Base-by-base conservation (phyloP, 2,888 invertebrate species). In the Leptinotarsa juncta region DNA sequence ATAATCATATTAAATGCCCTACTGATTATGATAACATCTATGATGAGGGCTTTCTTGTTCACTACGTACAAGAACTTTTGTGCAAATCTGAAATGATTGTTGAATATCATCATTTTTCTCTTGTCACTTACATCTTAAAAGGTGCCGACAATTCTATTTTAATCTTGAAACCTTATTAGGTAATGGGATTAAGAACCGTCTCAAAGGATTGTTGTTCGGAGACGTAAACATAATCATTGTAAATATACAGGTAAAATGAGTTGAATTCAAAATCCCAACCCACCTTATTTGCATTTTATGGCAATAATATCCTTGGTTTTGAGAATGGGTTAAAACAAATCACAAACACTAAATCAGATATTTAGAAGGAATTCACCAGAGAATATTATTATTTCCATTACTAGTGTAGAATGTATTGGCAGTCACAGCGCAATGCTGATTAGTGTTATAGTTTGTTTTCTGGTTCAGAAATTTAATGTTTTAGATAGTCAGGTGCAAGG, bases 181-280 rank as follows among this genome's bases (percentile, higher is more conserved):
- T 62, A 62, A 62, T 42, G 32, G 32, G 62, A 62, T 62, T 62
- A 62, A 12, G n/a, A 4, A 62, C 26, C 5, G n/a, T 7, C n/a
- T 62, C 5, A 62, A 62, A 32, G 62, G 62, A 26, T 62, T 62
- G 42, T 42, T 42, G 15, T 18, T 26, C 10, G n/a, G 32, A 32
- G 16, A 62, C 32, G 62, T 62, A 62, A 62, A 62, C 62, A 62
- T 62, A 62, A 62, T 62, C 12, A 62, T 62, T 62, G 62, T 62
- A 26, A 32, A 62, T 32, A n/a, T 16, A 42, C 62, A 62, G 62
- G 62, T 62, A 62, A 42, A 62, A 62, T 26, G 16, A 62, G 32
- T 7, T 15, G 26, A 60, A 26, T 2, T 20, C 26, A 14, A 15
- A 20, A 26, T 60, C 4, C 60, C 4, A 60, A 18, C 10, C n/a